Evolutionary conservation across 2,797 vertebrate genomes (phyloP), one percentile per base, ranked within the genome.

Genomic region (Sebastiscus tertius): DNA sequence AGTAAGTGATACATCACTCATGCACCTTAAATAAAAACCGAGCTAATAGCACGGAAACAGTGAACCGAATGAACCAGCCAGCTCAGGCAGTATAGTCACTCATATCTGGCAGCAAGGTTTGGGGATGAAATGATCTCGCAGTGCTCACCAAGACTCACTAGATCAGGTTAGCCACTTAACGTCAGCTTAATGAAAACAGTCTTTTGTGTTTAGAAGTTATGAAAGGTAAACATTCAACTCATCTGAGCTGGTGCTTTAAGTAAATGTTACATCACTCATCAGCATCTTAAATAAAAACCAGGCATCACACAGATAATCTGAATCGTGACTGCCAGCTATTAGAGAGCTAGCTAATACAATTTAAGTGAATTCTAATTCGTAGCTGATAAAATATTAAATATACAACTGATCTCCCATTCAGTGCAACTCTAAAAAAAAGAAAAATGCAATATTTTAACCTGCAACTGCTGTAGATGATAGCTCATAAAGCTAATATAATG

Each of bases 1-100:
- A 88, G 83, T 65, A 46, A 80, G 61, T 1, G 83, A 92, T 88
- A 87, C 88, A 84, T 89, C 85, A 92, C 83, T 29, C 72, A 67
- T 46, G 78, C 83, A 84, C 60, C 76, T 77, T 63, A 77, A 77
- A 87, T 60, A 75, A 68, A 87, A 75, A 69, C 39, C 12, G n/a
- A 24, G 24, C 24, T 24, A 24, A 24, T 24, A 24, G 24, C 24
- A 24, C 24, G 24, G 24, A 24, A 24, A 24, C 24, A 24, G 24
- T 24, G 24, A 24, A 24, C 24, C 24, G 24, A 24, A 24, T 24
- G 24, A 24, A 24, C 24, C 24, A 24, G 24, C 24, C 24, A 24
- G 24, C 24, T 24, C 24, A 24, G 24, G 24, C 24, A 24, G 24
- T 24, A 24, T 33, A 24, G 46, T 61, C 74, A 74, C 62, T 67